phyloP scores from a whole-genome alignment of 2,888 invertebrate species.

The Limnephilus auricula region DNA sequence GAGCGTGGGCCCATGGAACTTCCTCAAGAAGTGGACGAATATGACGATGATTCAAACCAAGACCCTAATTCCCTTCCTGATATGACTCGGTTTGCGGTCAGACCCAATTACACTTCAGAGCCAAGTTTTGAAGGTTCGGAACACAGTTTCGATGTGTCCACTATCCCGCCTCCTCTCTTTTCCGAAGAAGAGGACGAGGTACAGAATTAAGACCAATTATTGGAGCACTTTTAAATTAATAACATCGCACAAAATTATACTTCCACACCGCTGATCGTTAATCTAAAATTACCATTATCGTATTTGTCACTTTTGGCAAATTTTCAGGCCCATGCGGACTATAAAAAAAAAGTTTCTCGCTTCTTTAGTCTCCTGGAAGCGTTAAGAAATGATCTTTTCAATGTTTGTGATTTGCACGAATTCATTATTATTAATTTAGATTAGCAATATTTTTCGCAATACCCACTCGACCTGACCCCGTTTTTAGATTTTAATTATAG shows the following conservation, averaged over 20 bases:
- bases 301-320: neutral
- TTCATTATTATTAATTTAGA: neutral
- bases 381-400: neutral
- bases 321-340: neutral
- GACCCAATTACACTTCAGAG: slow-evolving; percentile 73
- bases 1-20: slow-evolving; percentile 41
- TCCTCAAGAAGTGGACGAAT: slow-evolving; percentile 50
- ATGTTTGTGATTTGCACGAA: slow-evolving; percentile 14
- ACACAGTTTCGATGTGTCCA: slow-evolving; percentile 85
- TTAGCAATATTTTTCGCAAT: slow-evolving; percentile 43
- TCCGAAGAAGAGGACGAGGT: slow-evolving; percentile 84
- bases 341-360: neutral
- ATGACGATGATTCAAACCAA: slow-evolving; percentile 70
- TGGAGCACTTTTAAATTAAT: slow-evolving; percentile 11
- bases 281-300: neutral
- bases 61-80: slow-evolving; percentile 78
- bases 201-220: slow-evolving; percentile 66
- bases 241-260: slow-evolving; percentile 22
- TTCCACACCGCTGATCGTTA: slow-evolving; percentile 3
- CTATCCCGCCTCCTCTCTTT: slow-evolving; percentile 87
- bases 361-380: neutral
- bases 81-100: slow-evolving; percentile 45
- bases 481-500: slow-evolving; percentile 22
- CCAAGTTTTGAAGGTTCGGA: slow-evolving; percentile 83
- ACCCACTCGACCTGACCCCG: slow-evolving; percentile 38